Percentiles rank a stretch among this genome's conserved stretches.
phyloP scores from a whole-genome alignment of 2,888 invertebrate genomes.

The Drosophila flavopinicola region DNA sequence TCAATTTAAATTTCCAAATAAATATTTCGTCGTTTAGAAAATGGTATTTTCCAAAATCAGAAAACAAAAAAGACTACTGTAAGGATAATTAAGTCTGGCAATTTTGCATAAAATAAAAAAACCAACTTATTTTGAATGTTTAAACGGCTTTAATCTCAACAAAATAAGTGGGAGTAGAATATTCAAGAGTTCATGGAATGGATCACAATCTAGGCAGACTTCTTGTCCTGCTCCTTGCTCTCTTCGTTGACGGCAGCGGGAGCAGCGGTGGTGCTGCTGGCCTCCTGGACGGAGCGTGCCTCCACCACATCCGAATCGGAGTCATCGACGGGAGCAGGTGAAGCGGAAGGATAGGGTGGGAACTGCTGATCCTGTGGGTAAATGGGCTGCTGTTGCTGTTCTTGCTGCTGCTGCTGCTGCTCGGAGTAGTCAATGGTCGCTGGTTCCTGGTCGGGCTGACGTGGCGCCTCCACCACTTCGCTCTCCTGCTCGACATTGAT shows the following conservation, averaged over 20 bases:
- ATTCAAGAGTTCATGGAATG: conserved; percentile 1
- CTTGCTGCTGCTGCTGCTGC: conserved; percentile 39
- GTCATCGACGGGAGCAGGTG: conserved; percentile 35
- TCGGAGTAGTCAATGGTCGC: conserved; percentile 73
- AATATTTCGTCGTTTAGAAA: too few relatives aligned
- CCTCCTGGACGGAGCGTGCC: conserved; percentile 63
- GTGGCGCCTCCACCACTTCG: conserved; percentile 73
- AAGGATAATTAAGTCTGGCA: neutral
- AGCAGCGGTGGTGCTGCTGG: conserved; percentile 53
- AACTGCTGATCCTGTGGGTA: conserved; percentile 72
- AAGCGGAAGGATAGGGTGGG: conserved; percentile 65
- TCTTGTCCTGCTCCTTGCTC: conserved; percentile 43
- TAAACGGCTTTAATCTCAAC: conserved; percentile 30
- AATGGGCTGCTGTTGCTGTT: conserved; percentile 46
- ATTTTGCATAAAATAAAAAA: neutral
- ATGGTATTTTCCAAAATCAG: neutral
- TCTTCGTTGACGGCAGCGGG: conserved; percentile 65
- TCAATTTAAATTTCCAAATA: too few relatives aligned
- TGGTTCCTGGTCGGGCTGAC: conserved; percentile 67
- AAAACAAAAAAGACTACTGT: too few relatives aligned
- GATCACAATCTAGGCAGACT: conserved; percentile 48
- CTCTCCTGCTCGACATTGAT: conserved; percentile 57
- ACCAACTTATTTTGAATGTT: neutral
- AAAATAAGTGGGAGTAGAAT: conserved; percentile 8
- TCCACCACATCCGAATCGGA: conserved; percentile 79